Conservation (phyloP, 2,113 vertebrate genomes). For the Equus przewalskii region DNA sequence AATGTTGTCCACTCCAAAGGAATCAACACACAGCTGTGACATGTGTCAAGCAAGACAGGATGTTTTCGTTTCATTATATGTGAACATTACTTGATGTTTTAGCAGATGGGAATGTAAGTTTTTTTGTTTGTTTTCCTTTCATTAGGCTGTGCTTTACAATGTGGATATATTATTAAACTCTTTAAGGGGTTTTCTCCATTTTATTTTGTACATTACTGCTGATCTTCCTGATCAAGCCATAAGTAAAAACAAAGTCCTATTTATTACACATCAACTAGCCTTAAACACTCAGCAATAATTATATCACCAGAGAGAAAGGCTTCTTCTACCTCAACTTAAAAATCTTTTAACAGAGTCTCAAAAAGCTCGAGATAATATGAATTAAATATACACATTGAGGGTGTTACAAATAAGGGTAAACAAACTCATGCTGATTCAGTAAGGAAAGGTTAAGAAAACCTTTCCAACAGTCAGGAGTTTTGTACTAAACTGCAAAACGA, state of each 20-base stretch:
- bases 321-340: slow-evolving; percentile 5
- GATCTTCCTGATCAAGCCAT: neutral
- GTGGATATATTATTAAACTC: neutral
- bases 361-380: neutral
- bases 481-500: slow-evolving; percentile 21
- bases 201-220: slow-evolving; percentile 30
- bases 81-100: slow-evolving; percentile 33
- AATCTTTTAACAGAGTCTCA: neutral
- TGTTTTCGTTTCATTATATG: slow-evolving; percentile 45
- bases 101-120: neutral
- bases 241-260: neutral
- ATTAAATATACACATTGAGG: neutral
- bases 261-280: neutral
- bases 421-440: neutral
- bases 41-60: slow-evolving; percentile 52
- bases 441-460: slow-evolving; percentile 12
- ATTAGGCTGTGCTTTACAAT: neutral
- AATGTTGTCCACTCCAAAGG: neutral
- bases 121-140: neutral
- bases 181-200: neutral
- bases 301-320: neutral
- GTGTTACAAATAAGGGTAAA: neutral
- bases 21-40: slow-evolving; percentile 33
- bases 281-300: slow-evolving; percentile 14
- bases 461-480: neutral